phyloP scores from a whole-genome alignment of 2,113 vertebrate species.

The Eidolon helvum region DNA sequence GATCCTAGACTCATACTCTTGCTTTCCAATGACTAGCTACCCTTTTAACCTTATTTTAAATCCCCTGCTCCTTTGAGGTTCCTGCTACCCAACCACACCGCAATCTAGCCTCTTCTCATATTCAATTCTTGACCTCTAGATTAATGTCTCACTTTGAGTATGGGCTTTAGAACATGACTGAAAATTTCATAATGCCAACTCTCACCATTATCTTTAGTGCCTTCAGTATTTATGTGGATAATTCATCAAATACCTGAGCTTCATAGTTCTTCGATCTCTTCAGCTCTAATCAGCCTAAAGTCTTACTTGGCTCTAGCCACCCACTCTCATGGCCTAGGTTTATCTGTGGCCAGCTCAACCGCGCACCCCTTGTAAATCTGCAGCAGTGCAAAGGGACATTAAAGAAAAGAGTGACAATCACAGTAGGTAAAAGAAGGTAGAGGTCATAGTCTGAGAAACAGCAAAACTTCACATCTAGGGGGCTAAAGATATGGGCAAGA shows the following conservation, averaged over 20 bases:
- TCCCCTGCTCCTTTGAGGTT: not conserved
- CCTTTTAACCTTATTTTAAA: not conserved
- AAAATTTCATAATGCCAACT: not conserved
- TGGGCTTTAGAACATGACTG: not conserved
- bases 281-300: not conserved
- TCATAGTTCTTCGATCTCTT: not conserved
- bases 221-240: not conserved
- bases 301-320: not conserved
- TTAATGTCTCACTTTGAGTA: not conserved
- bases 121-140: not conserved
- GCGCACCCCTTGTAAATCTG: not conserved
- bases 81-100: not conserved
- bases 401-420: not conserved
- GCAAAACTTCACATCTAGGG: not conserved
- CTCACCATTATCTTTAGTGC: not conserved
- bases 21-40: not conserved
- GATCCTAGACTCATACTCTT: not conserved
- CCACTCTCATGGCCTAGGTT: not conserved
- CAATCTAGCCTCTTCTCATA: not conserved
- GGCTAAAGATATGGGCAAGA: not conserved
- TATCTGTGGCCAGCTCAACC: not conserved
- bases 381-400: not conserved
- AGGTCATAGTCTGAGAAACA: not conserved
- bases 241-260: not conserved
- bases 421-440: not conserved